Percentiles rank a stretch among this genome's conserved stretches.
Conservation (phyloP, 2,113 vertebrate genomes). For the Pitta sordida region DNA sequence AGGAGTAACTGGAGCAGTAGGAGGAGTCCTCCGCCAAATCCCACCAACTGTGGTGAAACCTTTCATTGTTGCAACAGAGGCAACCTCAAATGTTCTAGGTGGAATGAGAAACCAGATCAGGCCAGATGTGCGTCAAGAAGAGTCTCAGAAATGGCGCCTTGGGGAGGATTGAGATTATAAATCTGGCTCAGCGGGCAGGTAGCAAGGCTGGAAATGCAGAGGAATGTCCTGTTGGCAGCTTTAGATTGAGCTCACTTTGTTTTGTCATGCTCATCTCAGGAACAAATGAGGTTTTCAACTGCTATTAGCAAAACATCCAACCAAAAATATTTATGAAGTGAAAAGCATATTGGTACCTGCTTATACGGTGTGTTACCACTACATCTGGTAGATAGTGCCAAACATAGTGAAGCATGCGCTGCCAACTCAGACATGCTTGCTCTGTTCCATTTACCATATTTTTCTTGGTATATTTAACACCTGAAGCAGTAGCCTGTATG, state of each 20-base stretch:
- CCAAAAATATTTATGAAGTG: constrained; percentile 59
- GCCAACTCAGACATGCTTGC: constrained; percentile 47
- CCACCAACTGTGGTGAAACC: constrained; percentile 94
- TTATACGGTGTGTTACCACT: constrained; percentile 25
- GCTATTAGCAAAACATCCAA: constrained; percentile 43
- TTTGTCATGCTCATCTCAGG: constrained; percentile 72
- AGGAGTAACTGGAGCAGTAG: constrained; percentile 93
- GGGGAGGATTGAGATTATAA: constrained; percentile 77
- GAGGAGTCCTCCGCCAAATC: constrained; percentile 93
- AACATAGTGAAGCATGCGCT: constrained; percentile 42
- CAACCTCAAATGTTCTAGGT: constrained; percentile 93
- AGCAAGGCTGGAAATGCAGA: not conserved
- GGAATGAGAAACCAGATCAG: constrained; percentile 99
- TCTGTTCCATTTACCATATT: constrained; percentile 16
- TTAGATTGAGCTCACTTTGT: constrained; percentile 15
- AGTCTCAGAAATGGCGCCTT: constrained; percentile 96
- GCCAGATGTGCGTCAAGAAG: constrained; percentile 93
- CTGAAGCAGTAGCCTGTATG: not conserved
- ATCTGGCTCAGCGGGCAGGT: not conserved
- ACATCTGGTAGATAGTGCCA: constrained; percentile 58
- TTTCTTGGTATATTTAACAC: constrained; percentile 1
- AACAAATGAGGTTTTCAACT: constrained; percentile 61
- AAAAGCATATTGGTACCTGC: constrained; percentile 32
- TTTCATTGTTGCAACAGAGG: constrained; percentile 94
- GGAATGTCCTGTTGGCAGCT: not conserved